A percentile compares a stretch with the other conserved stretches of the same genome.
These are phyloP conservation scores for Propithecus coquereli DNA, from an alignment of 2,113 vertebrate genomes.

Conservation along the genomic window DNA sequence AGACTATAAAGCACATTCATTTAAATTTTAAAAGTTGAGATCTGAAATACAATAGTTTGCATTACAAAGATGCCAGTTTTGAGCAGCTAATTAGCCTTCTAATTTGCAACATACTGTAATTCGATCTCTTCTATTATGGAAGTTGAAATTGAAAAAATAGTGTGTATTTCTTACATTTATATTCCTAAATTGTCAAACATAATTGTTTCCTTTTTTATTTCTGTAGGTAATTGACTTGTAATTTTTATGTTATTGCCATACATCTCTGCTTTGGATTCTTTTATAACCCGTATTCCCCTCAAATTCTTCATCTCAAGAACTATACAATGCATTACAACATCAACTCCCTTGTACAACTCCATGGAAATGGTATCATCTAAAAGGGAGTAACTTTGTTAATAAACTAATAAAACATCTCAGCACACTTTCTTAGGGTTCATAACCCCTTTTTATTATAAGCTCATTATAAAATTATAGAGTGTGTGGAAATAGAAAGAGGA, in stretches of 20 bases:
- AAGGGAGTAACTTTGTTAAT: neutral
- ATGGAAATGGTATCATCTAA: neutral
- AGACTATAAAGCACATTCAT: neutral
- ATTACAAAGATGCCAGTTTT: neutral
- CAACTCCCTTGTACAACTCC: neutral
- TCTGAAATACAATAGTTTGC: neutral
- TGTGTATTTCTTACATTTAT: constrained; percentile 7
- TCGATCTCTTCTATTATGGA: constrained; percentile 5
- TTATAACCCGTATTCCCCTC: neutral
- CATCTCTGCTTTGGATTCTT: constrained; percentile 2
- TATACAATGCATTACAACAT: neutral
- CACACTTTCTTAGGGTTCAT: neutral
- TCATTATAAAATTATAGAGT: neutral
- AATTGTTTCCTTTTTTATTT: constrained; percentile 11
- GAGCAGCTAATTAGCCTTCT: constrained; percentile 36
- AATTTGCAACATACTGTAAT: constrained; percentile 35
- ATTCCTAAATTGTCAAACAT: constrained; percentile 22
- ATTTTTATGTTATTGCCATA: constrained; percentile 37
- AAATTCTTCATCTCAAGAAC: constrained; percentile 47
- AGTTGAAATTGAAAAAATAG: constrained; percentile 36
- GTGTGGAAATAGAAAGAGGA: neutral
- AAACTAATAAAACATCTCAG: constrained; percentile 35
- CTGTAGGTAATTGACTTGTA: constrained; percentile 53
- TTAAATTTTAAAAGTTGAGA: neutral
- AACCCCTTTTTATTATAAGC: neutral